A percentile compares a stretch with the other conserved stretches of the same genome.
These are phyloP conservation scores for Phalera bucephala DNA, from an alignment of 2,888 invertebrate genomes.

Conservation along the genomic window DNA sequence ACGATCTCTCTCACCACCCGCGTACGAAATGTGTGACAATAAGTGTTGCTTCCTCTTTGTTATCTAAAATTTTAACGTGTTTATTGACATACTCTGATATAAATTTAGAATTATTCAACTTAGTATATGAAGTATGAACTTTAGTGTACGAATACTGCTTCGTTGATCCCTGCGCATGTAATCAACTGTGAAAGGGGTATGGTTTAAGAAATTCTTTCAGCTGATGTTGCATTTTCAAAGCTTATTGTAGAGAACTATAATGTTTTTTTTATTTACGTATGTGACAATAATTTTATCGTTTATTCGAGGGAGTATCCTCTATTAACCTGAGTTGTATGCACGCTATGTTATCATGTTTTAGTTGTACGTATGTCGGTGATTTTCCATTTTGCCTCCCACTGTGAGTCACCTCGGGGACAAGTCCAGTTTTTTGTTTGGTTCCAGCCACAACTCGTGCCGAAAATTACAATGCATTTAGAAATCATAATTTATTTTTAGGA, in stretches of 20 bases:
- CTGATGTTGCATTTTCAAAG: neutral
- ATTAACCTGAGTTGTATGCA: conserved; percentile 35
- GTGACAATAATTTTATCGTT: neutral
- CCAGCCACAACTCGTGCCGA: neutral
- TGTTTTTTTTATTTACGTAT: too few relatives aligned
- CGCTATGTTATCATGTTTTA: conserved; percentile 45
- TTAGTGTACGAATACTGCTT: conserved; percentile 32
- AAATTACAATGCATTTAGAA: too few relatives aligned
- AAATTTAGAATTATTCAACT: conserved; percentile 25
- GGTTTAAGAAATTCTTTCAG: neutral
- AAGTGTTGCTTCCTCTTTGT: conserved; percentile 79
- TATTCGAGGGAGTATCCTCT: conserved; percentile 21
- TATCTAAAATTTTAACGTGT: conserved; percentile 61
- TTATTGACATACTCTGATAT: conserved; percentile 40
- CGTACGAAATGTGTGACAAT: conserved; percentile 81
- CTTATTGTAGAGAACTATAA: too few relatives aligned
- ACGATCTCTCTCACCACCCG: conserved; percentile 49
- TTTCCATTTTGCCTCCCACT: conserved; percentile 43
- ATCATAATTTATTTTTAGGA: too few relatives aligned
- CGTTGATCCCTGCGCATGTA: conserved; percentile 32
- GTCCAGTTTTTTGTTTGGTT: conserved; percentile 6
- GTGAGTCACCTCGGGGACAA: conserved; percentile 46
- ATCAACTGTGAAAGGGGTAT: conserved; percentile 44
- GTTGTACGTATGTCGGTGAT: conserved; percentile 46
- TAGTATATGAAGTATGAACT: conserved; percentile 17